A percentile compares a stretch with the other conserved stretches of the same genome.
Evolutionary conservation across 2,888 invertebrate species (phyloP).

Genomic region (Thumatha senex): DNA sequence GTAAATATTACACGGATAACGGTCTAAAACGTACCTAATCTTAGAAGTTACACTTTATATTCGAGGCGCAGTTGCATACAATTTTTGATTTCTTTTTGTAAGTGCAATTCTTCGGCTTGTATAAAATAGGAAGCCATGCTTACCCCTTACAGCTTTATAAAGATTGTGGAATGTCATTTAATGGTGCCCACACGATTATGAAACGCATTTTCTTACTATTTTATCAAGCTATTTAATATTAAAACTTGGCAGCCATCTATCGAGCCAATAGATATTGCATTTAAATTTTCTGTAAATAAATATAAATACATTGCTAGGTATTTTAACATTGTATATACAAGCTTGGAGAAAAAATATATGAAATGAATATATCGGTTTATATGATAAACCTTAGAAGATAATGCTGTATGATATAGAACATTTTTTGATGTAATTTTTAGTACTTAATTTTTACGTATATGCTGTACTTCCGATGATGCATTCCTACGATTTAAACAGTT

Average conservation of each 20-base stretch:
- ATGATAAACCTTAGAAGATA: slow-evolving; percentile 65
- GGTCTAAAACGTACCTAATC: not conserved
- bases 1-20: slow-evolving; percentile 18
- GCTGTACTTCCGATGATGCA: slow-evolving; percentile 69
- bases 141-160: too few species aligned
- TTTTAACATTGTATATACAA: slow-evolving; percentile 57
- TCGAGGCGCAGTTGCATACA: not conserved
- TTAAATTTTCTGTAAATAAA: slow-evolving; percentile 54
- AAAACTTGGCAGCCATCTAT: slow-evolving; percentile 16
- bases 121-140: too few species aligned
- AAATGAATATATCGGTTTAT: slow-evolving; percentile 63
- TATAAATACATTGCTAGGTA: slow-evolving; percentile 39
- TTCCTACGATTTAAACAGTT: slow-evolving; percentile 75
- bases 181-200: not conserved
- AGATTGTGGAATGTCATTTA: too few species aligned
- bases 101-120: too few species aligned
- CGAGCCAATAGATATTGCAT: slow-evolving; percentile 52
- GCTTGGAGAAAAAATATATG: slow-evolving; percentile 63
- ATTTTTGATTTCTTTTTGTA: too few species aligned
- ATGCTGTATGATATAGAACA: slow-evolving; percentile 60
- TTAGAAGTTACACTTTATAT: too few species aligned
- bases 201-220: not conserved
- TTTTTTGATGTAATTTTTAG: slow-evolving; percentile 65
- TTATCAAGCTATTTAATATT: slow-evolving; percentile 33
- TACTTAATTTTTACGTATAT: slow-evolving; percentile 75